These are phyloP conservation scores for Chionoecetes opilio DNA, from an alignment of 1,140 invertebrate species.

Conservation along the genomic window DNA sequence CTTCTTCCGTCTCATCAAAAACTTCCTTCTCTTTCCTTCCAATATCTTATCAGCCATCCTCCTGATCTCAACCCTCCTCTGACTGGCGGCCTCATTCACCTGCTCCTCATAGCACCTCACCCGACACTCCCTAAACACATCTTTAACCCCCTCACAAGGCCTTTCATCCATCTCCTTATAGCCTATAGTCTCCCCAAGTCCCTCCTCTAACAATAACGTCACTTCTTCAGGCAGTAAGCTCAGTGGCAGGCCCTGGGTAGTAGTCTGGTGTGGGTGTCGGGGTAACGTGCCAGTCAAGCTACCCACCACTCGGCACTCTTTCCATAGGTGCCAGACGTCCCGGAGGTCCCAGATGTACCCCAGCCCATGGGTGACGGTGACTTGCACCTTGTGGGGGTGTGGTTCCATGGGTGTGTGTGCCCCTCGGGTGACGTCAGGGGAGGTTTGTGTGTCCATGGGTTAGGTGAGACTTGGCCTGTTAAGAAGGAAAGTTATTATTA, in stretches of 20 bases:
- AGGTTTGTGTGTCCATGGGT: not conserved
- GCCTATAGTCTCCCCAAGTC: conserved; percentile 47
- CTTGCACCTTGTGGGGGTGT: not conserved
- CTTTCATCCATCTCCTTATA: conserved; percentile 37
- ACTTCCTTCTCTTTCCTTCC: conserved; percentile 67
- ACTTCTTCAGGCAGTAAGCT: conserved; percentile 66
- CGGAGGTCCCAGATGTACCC: conserved; percentile 54
- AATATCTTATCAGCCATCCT: conserved; percentile 70
- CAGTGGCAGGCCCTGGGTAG: conserved; percentile 49
- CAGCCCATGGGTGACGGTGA: conserved; percentile 36
- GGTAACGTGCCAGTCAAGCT: conserved; percentile 80
- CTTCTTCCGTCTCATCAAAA: not conserved
- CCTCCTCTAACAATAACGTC: conserved; percentile 56
- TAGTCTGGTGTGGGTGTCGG: conserved; percentile 63
- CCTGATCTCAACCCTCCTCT: conserved; percentile 56
- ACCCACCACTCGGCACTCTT: conserved; percentile 83
- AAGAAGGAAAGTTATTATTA: not conserved
- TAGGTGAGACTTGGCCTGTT: not conserved
- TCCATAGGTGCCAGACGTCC: conserved; percentile 82
- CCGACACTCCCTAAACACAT: not conserved
- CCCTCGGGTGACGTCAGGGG: not conserved
- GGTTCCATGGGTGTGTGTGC: not conserved
- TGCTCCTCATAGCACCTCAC: conserved; percentile 69
- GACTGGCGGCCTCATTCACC: conserved; percentile 20
- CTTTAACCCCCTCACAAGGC: conserved; percentile 1